A percentile compares a stretch with the other conserved stretches of the same genome.
These are phyloP conservation scores for Geotrypetes seraphini DNA, from an alignment of 2,797 vertebrate genomes.

Conservation along the genomic window DNA sequence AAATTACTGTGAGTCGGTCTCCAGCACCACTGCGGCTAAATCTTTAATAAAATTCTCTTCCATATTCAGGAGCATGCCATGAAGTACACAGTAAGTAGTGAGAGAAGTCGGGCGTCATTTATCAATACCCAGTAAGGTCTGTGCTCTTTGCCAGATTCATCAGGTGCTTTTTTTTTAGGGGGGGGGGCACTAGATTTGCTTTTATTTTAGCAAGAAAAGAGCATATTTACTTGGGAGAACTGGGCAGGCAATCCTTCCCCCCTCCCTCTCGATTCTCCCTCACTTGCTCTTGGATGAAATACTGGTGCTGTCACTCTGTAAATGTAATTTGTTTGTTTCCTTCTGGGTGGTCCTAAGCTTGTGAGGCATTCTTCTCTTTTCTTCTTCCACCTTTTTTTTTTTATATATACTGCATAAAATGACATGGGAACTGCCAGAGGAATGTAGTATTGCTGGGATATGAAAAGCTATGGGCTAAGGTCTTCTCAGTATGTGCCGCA, in stretches of 20 bases:
- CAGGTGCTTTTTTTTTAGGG: too few relatives aligned
- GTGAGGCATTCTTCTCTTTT: too few relatives aligned
- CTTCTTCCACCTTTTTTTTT: constrained; percentile 15
- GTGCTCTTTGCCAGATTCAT: constrained; percentile 59
- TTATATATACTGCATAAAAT: constrained; percentile 8
- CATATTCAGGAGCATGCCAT: constrained; percentile 84
- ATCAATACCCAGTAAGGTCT: constrained; percentile 66
- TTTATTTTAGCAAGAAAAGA: constrained; percentile 57
- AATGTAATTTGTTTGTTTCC: constrained; percentile 33
- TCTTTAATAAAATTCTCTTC: constrained; percentile 98
- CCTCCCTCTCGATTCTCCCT: constrained; percentile 8
- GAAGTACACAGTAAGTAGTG: constrained; percentile 65
- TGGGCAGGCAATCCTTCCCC: constrained; percentile 24
- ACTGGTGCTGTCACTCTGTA: constrained; percentile 16
- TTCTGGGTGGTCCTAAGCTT: constrained; percentile 29
- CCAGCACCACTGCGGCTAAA: constrained; percentile 84
- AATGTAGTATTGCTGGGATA: constrained; percentile 1
- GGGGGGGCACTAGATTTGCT: constrained; percentile 56
- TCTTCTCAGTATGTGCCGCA: neutral
- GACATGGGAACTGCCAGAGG: constrained; percentile 7
- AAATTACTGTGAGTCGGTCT: constrained; percentile 96
- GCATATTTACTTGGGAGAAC: constrained; percentile 48
- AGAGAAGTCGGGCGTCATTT: constrained; percentile 67
- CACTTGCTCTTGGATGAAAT: neutral
- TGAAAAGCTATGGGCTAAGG: constrained; percentile 7